Conservation (phyloP, 1,140 invertebrate species). For the Berghia stephanieae region DNA sequence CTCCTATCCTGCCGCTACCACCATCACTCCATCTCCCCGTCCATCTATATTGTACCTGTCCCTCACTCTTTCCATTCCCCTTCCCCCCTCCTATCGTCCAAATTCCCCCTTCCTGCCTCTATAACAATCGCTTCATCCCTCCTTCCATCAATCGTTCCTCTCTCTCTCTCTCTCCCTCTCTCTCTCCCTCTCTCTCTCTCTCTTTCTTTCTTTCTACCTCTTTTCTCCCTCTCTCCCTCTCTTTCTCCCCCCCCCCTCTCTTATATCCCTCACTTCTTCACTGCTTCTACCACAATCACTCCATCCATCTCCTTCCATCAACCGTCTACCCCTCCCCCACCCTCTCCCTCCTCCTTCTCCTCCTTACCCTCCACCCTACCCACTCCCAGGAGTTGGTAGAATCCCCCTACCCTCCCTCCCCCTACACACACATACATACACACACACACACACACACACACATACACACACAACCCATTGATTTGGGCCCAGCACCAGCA, state of each 20-base stretch:
- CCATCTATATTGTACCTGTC: background rate
- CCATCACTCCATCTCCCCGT: background rate
- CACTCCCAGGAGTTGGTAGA: background rate
- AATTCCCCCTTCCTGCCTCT: background rate
- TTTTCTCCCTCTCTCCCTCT: background rate
- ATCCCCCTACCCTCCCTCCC: too few species aligned
- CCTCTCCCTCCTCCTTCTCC: background rate
- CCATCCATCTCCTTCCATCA: background rate
- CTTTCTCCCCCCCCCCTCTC: background rate
- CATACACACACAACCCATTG: too few species aligned
- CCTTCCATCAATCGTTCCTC: background rate
- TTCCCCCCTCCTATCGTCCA: background rate
- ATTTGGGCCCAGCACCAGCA: too few species aligned
- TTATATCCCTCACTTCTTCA: background rate
- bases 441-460: too few species aligned
- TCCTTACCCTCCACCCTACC: background rate
- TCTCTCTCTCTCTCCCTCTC: slow-evolving; percentile 3
- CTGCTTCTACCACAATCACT: background rate
- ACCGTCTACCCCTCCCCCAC: background rate
- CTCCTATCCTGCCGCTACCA: background rate
- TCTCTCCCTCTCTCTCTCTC: background rate
- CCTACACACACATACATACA: too few species aligned
- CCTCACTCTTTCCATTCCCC: background rate
- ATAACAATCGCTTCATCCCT: background rate
- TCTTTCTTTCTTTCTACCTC: background rate